phyloP scores from a whole-genome alignment of 2,888 invertebrate species.

The Teinopalpus imperialis region DNA sequence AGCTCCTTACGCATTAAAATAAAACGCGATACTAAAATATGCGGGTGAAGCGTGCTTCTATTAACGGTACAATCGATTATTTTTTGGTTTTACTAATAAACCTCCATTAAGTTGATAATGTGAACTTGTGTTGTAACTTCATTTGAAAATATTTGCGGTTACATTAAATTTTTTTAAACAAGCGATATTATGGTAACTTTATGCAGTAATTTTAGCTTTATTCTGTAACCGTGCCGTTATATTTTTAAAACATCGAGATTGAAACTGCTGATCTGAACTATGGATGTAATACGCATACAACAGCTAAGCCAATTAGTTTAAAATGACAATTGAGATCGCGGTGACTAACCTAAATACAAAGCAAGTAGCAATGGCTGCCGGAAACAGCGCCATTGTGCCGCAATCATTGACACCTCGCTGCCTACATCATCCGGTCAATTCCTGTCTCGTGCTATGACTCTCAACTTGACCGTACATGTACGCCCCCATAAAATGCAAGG shows the following conservation, averaged over 20 bases:
- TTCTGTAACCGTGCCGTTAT: not conserved
- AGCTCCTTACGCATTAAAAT: slow-evolving; percentile 37
- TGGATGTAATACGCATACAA: slow-evolving; percentile 53
- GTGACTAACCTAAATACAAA: slow-evolving; percentile 81
- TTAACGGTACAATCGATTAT: slow-evolving; percentile 39
- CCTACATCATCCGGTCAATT: slow-evolving; percentile 70
- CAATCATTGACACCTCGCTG: slow-evolving; percentile 79
- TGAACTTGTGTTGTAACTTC: too few species aligned
- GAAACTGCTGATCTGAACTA: slow-evolving; percentile 37
- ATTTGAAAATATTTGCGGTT: too few species aligned
- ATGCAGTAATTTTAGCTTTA: too few species aligned
- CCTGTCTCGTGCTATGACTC: slow-evolving; percentile 52
- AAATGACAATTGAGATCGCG: slow-evolving; percentile 73
- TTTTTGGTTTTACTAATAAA: slow-evolving; percentile 28
- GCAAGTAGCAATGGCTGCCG: slow-evolving; percentile 61
- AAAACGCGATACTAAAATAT: slow-evolving; percentile 33
- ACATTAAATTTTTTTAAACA: too few species aligned
- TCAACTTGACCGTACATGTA: slow-evolving; percentile 31
- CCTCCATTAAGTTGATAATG: not conserved
- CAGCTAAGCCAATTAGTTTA: slow-evolving; percentile 70
- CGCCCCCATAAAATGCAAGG: slow-evolving; percentile 17
- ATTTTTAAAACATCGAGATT: not conserved
- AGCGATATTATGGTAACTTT: too few species aligned
- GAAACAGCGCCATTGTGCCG: slow-evolving; percentile 75
- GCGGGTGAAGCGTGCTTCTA: slow-evolving; percentile 35